Evolutionary conservation across 2,113 vertebrate genomes (phyloP), one percentile per base, ranked within the genome.

Genomic region (Leptodactylus fuscus): DNA sequence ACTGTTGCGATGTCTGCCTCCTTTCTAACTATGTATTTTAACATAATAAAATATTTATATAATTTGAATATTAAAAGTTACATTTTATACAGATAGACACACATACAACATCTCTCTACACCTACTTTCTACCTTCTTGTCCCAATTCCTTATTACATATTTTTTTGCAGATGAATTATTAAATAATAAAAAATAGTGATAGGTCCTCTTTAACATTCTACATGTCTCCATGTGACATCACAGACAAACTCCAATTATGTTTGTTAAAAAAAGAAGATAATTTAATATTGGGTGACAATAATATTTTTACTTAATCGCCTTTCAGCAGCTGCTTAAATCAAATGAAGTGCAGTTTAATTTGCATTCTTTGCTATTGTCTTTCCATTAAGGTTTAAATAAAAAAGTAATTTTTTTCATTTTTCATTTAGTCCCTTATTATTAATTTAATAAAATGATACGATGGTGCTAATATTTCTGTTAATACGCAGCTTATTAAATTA

Each of bases 401-500:
- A 90, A 87, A 73, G 27, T 44, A n/a, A 46, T 70, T 79, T 85
- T 90, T 90, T 93, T 90, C 71, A 89, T 92, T 89, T 92, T 92
- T 91, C 89, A 92, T 92, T 92, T 91, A 87, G 18, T n/a, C 81
- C 91, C 87, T 92, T 91, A 92, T 92, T 93, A 92, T 87, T 91
- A 93, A 93, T 90, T 91, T 92, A 94, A 93, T 93, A 88, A 90
- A 91, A 91, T 92, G 84, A 91, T 91, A 93, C 92, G 90, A 91
- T 87, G 90, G 60, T 89, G 79, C 2, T 12, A 94, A 93, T 87
- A 85, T 93, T 94, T 86, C 76, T 87, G 83, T 92, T 92, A 90
- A 53, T 88, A 87, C 87, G 74, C 87, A 87, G 88, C 51, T 91
- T 93, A 92, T 91, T 91, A 92, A 93, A 94, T 87, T 88, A 81